Evolutionary conservation across 2,797 vertebrate species (phyloP), one percentile per base, ranked within the genome.

Genomic region (Sebastes variabilis): DNA sequence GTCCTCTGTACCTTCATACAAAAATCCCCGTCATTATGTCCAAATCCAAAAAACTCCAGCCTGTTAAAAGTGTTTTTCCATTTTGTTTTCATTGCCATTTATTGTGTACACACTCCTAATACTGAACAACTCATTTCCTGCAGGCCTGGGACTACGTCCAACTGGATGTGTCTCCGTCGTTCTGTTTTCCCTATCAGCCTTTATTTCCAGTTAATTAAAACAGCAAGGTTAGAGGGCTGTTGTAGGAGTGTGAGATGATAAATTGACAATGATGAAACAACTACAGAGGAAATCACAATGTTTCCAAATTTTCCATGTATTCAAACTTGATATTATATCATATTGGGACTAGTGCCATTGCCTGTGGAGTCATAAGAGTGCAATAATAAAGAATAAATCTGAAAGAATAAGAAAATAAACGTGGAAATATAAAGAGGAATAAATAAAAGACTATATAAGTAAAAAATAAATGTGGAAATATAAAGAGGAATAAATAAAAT

Each of bases 101-200:
- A 62, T 61, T 64, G 68, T 58, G 10, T 52, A 34, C 25, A n/a
- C 34, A 34, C 55, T 59, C 10, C n/a, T 14, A 29, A 59, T n/a
- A 30, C 27, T 56, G 49, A 65, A 65, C 56, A 38, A 13, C 42
- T 79, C 14, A 75, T 64, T 52, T 79, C 67, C 75, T 73, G 66
- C 13, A 60, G 52, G 27, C 54, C 38, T 30, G 34, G 54, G 60
- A 71, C 18, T 3, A 14, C 54, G 4, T 73, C 65, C 75, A 62
- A 11, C 49, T 61, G 10, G 38, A 62, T 30, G 55, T n/a, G 54
- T 58, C n/a, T 75, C 30, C 13, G 20, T 55, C 22, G 46, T 30
- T 70, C n/a, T 29, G 24, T 46, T 1, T 18, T 59, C 29, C 29
- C 49, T 20, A 30, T 66, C 65, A 66, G n/a, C 59, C 20, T 83